Base-by-base conservation (phyloP, 2,113 vertebrate species). In the Corythoichthys haematopterus region DNA sequence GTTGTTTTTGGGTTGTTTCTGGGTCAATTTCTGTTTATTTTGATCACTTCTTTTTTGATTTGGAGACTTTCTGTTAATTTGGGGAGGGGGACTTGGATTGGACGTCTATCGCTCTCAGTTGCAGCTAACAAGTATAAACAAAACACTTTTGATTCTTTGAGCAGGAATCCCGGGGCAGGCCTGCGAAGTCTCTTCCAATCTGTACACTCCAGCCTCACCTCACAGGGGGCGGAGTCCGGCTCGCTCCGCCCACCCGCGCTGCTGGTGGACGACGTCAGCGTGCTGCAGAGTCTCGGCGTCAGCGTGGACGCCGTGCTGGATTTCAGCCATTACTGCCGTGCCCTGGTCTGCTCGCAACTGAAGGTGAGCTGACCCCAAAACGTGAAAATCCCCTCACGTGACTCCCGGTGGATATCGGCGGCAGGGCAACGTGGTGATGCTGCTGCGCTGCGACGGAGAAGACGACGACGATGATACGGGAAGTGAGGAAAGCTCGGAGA, bases 301-400 rank as follows among this genome's bases (percentile, higher is more conserved):
- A 46, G 79, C 0, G 82, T 85, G 0, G 85, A 88, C 40, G 89
- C 93, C 0, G 78, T 94, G 72, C 80, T 96, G 82, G 95, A 98
- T 87, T 95, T 98, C 79, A 80, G 94, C 65, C 96, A 98, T 76
- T 98, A 96, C 88, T 99, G 96, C 88, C 81, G 91, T n/a, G 91
- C 87, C 1, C 13, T 62, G 0, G 81, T 98, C 75, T 98, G 94
- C 89, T 84, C 75, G 6, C 80, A 89, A 76, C 79, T 93, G 2
- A 82, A 95, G 95, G 97, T 65, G 61, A 47, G 43, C 9, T 7
- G 63, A 11, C 6, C 7, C 3, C 40, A 3, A 7, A 7, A 8
- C 40, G 40, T 8, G 40, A 43, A 5, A 2, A 43, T 43, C 40
- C 40, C 40, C 40, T 2, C 1, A 15, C n/a, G 47, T 2, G 47